Evolutionary conservation across 2,888 invertebrate species (phyloP).

Genomic region (Podotricha telesiphe): DNA sequence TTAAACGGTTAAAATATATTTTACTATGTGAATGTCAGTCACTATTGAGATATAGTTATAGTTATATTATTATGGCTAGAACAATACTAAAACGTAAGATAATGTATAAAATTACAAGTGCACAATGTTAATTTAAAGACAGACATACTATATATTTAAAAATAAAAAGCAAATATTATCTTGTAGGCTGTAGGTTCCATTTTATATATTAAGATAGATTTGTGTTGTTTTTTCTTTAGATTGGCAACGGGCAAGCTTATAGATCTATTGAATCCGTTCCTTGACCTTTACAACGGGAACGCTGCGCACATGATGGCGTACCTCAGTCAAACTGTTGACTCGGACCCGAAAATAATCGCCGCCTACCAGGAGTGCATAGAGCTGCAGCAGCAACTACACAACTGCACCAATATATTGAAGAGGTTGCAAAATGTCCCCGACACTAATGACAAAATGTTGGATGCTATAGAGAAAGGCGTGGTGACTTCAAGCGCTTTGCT

Average conservation of each 20-base stretch:
- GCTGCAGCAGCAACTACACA: constrained; percentile 94
- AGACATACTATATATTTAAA: too few relatives aligned
- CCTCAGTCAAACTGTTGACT: constrained; percentile 86
- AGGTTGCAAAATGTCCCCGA: constrained; percentile 86
- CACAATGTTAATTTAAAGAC: too few relatives aligned
- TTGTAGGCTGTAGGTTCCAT: too few relatives aligned
- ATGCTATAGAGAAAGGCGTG: constrained; percentile 61
- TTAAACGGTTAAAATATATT: too few relatives aligned
- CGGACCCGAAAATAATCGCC: constrained; percentile 80
- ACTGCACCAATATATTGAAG: constrained; percentile 89
- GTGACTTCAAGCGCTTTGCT: constrained; percentile 72
- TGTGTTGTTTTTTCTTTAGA: constrained; percentile 83
- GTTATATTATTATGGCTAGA: too few relatives aligned
- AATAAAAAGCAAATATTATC: too few relatives aligned
- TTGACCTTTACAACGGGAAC: constrained; percentile 91
- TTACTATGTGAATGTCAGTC: too few relatives aligned
- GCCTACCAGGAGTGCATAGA: constrained; percentile 91
- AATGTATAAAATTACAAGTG: too few relatives aligned
- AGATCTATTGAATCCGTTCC: constrained; percentile 89
- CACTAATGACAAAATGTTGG: constrained; percentile 61
- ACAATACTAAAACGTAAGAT: too few relatives aligned
- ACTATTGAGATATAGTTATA: too few relatives aligned
- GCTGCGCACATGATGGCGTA: constrained; percentile 93
- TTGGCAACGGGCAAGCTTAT: constrained; percentile 93
- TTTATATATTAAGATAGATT: too few relatives aligned